Evolutionary conservation across 2,888 invertebrate species (phyloP), one percentile per base, ranked within the genome.

Genomic region (Caenorhabditis imperialis): DNA sequence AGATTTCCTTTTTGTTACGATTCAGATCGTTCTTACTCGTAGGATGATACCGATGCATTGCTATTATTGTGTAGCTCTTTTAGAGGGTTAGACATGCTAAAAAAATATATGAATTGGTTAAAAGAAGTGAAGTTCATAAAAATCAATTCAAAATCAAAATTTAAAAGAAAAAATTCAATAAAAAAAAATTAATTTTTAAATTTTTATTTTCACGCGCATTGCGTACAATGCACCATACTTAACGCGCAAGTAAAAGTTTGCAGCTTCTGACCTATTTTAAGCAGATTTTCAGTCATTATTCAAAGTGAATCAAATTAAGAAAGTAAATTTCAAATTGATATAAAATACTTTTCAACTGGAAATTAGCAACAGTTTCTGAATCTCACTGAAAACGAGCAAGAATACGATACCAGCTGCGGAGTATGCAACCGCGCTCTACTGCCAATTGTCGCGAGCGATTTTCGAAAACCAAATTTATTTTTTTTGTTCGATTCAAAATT

Each of bases 41-140:
- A 69, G 14, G 69, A 69, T 10, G 69, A 69, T 12, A 20, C 47
- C 12, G 69, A 69, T 33, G 57, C 57, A 65, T 65, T 65, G 37
- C 65, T 65, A 23, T 55, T 65, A 23, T 65, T 57, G 25, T 57
- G 65, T 4, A 42, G 55, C 3, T 65, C 65, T 20, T 50, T 48
- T 6, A 65, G 50, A 10, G 65, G 65, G 3, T 42, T 57, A 8
- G 65, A 38, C 65, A 65, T 65, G 18, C 22, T 12, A 12, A 16
- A 22, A 35, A n/a, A 25, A n/a, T n/a, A n/a, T 23, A 37, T 7
- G 22, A 30, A 10, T 20, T 18, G 16, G 5, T 14, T 12, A 22
- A 5, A 33, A 10, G 42, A 44, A 35, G n/a, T 14, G 23, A 18
- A 25, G 25, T 20, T 16, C 23, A 33, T 22, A 44, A 45, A 40